These are phyloP conservation scores for Pterostichus madidus DNA, from an alignment of 2,888 invertebrate genomes.

Conservation along the genomic window DNA sequence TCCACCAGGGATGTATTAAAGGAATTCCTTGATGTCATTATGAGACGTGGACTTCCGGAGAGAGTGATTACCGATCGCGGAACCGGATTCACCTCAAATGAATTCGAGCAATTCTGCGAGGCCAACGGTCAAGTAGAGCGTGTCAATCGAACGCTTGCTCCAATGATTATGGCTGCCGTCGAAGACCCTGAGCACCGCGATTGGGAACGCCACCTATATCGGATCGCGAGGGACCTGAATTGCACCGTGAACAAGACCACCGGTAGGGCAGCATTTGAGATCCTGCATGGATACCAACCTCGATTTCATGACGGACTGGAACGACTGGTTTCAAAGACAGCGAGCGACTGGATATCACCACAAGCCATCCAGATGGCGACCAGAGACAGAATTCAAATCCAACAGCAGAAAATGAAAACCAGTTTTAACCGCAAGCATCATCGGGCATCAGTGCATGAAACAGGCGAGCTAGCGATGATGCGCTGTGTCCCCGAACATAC, in stretches of 20 bases:
- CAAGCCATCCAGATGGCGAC: too few species aligned
- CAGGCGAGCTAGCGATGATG: conserved; percentile 53
- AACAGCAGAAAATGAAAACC: too few species aligned
- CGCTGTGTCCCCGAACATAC: conserved; percentile 42
- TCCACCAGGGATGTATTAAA: not conserved
- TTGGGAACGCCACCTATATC: not conserved
- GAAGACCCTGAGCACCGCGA: conserved; percentile 9
- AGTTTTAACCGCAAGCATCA: conserved; percentile 1
- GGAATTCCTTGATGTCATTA: too few species aligned
- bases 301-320: too few species aligned
- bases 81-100: too few species aligned
- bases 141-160: not conserved
- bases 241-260: conserved; percentile 11
- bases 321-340: too few species aligned
- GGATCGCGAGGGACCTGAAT: not conserved
- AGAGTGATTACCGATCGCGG: too few species aligned
- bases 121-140: conserved; percentile 5
- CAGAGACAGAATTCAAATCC: too few species aligned
- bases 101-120: conserved; percentile 19
- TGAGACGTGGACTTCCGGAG: too few species aligned
- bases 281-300: too few species aligned
- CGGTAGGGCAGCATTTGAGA: not conserved
- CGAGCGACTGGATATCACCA: too few species aligned
- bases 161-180: not conserved
- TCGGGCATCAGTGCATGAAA: conserved; percentile 23